Conservation (phyloP, 2,113 vertebrate species). For the Protomyctophum bolini region DNA sequence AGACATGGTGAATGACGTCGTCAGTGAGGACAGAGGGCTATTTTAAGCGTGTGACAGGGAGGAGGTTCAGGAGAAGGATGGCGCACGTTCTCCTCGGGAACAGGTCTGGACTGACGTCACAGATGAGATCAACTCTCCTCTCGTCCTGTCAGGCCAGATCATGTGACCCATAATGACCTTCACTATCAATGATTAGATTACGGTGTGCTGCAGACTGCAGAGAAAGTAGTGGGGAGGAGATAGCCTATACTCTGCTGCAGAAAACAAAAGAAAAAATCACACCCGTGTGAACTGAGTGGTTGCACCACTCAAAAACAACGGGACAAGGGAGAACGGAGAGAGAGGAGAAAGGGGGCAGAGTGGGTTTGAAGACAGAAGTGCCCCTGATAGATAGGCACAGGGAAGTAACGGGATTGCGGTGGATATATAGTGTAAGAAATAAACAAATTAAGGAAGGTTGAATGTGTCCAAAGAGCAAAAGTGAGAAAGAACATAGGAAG, state of each 20-base stretch:
- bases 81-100: slow-evolving; percentile 30
- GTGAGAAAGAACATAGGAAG: slow-evolving; percentile 3
- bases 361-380: not conserved
- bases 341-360: not conserved
- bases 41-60: slow-evolving; percentile 65
- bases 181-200: slow-evolving; percentile 68
- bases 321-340: slow-evolving; percentile 1
- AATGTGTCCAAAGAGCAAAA: slow-evolving; percentile 7
- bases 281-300: no score
- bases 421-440: slow-evolving; percentile 13
- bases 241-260: not conserved
- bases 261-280: not conserved
- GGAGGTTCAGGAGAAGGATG: not conserved
- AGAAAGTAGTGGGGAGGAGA: slow-evolving; percentile 11
- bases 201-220: slow-evolving; percentile 29
- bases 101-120: slow-evolving; percentile 56
- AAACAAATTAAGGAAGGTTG: slow-evolving; percentile 50
- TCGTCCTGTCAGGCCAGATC: slow-evolving; percentile 39
- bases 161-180: slow-evolving; percentile 67
- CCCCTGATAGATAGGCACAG: not conserved
- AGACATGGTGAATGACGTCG: slow-evolving; percentile 58
- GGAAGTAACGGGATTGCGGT: slow-evolving; percentile 11
- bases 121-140: slow-evolving; percentile 62
- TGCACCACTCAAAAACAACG: no score
- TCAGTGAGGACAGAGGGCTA: slow-evolving; percentile 61